Base-by-base conservation (phyloP, 2,797 vertebrate genomes). In the Craterocephalus amniculus region DNA sequence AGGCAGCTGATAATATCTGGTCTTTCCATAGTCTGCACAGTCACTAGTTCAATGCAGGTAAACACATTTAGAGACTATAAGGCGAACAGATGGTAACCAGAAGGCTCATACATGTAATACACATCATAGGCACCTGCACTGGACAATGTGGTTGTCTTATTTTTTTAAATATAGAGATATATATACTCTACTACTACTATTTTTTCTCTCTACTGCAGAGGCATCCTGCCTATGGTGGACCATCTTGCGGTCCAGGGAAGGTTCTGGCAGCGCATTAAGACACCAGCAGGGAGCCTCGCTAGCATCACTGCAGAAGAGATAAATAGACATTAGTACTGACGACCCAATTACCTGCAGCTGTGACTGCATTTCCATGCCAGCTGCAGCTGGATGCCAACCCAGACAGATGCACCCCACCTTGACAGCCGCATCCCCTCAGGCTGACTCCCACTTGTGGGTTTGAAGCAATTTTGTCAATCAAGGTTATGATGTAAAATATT, bases 281-380 rank as follows among this genome's bases (percentile, higher is more conserved):
- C 68, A 69, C 56, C 78, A 81, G 73, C 60, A 64, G 77, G 64
- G 70, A 76, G 40, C 51, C 34, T 40, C 13, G 22, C 34, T 77
- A 75, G 77, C 65, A 48, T 82, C 70, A 58, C 63, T n/a, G 65
- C 69, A 62, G 64, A 74, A 75, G 57, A 67, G 69, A 87, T 82
- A 85, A 80, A 83, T 71, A 83, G 83, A 83, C 72, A 83, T 87
- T 84, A 81, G 68, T 51, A 67, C 70, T 79, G 74, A 88, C 11
- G 74, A 84, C 87, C 85, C 74, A 85, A 78, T 89, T 89, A 85
- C 81, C 81, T 84, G 79, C 76, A 87, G 78, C 83, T 86, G 85
- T 13, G 74, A 80, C 49, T 52, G 66, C 69, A 57, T 60, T 32
- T 10, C 73, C 55, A 63, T 9, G 72, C 67, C 78, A 79, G 65